Evolutionary conservation across 2,888 invertebrate species (phyloP).

Genomic region (Bombyx huttoni): DNA sequence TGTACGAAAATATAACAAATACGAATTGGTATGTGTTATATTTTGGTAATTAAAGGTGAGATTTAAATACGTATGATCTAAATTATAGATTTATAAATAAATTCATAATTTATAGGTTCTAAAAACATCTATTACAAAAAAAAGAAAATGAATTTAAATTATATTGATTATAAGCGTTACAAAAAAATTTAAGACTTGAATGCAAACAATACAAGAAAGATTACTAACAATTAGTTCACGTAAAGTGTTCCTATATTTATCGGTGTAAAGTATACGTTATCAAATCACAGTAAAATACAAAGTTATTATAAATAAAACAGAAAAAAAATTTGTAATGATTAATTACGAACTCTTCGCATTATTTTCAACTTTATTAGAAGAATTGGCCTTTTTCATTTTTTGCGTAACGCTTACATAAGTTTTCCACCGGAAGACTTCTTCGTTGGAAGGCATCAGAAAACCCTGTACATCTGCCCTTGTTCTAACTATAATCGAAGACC

Average conservation of each 20-base stretch:
- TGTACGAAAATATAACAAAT: no score
- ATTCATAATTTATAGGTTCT: no score
- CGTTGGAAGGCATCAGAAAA: constrained; percentile 9
- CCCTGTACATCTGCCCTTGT: constrained; percentile 14
- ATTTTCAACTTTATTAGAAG: neutral
- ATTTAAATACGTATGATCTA: neutral
- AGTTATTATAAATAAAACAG: no score
- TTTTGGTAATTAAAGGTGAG: neutral
- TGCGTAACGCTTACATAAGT: constrained; percentile 14
- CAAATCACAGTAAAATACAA: no score
- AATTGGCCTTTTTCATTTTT: constrained; percentile 5
- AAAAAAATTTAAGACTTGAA: no score
- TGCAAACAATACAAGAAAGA: neutral
- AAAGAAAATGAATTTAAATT: no score
- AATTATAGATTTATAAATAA: neutral
- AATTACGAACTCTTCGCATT: neutral
- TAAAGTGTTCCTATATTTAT: neutral
- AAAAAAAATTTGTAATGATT: no score
- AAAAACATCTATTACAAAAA: no score
- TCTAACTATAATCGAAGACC: constrained; percentile 13
- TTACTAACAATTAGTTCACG: neutral
- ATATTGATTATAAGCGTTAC: no score
- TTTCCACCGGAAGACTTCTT: constrained; percentile 12
- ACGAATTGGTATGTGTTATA: neutral
- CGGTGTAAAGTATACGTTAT: no score